phyloP scores from a whole-genome alignment of 2,113 vertebrate genomes.

The Malurus alboscapulatus region DNA sequence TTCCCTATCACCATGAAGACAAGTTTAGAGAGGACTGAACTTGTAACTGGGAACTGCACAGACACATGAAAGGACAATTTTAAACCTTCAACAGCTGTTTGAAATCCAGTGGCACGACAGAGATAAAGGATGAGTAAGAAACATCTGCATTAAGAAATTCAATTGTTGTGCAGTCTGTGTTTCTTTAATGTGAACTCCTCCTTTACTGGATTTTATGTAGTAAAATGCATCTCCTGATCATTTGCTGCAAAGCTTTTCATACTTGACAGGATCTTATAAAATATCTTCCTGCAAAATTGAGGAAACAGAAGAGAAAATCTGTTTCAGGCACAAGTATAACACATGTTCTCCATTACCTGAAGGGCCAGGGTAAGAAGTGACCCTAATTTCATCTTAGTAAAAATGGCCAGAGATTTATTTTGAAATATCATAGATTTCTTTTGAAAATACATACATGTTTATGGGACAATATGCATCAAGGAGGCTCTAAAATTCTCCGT shows the following conservation, averaged over 20 bases:
- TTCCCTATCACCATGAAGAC: background rate
- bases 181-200: background rate
- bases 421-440: background rate
- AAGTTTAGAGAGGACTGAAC: background rate
- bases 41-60: background rate
- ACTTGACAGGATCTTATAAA: background rate
- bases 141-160: background rate
- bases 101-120: background rate
- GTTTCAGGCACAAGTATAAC: background rate
- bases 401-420: background rate
- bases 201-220: background rate
- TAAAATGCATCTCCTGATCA: background rate
- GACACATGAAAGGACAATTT: background rate
- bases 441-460: background rate
- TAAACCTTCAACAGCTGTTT: background rate
- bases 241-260: background rate
- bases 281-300: background rate
- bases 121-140: background rate
- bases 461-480: background rate
- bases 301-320: background rate
- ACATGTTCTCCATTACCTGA: background rate
- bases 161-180: background rate
- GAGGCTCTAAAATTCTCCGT: background rate
- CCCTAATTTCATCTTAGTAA: background rate
- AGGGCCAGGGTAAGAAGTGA: background rate